Evolutionary conservation across 2,113 vertebrate genomes (phyloP).

Genomic region (Sturnus vulgaris): DNA sequence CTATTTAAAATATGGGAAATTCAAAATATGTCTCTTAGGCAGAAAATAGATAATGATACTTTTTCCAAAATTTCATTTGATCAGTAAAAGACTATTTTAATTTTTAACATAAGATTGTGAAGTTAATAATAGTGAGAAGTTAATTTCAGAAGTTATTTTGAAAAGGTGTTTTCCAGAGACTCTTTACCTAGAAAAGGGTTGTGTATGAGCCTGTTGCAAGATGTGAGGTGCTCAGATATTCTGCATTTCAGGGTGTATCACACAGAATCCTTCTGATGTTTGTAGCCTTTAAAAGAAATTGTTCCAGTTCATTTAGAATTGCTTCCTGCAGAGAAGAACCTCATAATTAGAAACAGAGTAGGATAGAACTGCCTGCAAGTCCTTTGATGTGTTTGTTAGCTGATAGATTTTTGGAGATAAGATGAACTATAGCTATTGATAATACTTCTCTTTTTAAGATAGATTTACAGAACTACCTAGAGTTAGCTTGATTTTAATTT

Average conservation of each 20-base stretch:
- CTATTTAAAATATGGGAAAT: background rate
- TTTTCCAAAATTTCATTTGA: background rate
- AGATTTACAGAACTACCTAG: conserved; percentile 43
- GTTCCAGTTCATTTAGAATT: conserved; percentile 45
- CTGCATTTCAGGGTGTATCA: background rate
- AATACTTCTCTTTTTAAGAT: conserved; percentile 20
- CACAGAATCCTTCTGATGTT: conserved; percentile 34
- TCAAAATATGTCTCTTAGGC: background rate
- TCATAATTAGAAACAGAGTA: conserved; percentile 61
- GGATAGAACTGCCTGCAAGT: conserved; percentile 34
- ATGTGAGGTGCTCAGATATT: background rate
- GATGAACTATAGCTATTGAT: conserved; percentile 28
- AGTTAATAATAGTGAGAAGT: background rate
- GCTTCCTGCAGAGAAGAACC: conserved; percentile 46
- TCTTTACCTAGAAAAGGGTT: background rate
- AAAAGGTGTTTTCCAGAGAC: background rate
- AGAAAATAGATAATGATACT: background rate
- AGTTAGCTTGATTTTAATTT: conserved; percentile 33
- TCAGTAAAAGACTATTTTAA: background rate
- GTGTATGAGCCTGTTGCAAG: background rate
- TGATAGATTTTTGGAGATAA: conserved; percentile 54
- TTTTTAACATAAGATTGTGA: background rate
- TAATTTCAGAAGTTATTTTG: background rate
- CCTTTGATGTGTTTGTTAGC: conserved; percentile 50
- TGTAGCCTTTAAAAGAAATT: conserved; percentile 59